A percentile compares a stretch with the other conserved stretches of the same genome.
These are phyloP conservation scores for Erpornis zantholeuca DNA, from an alignment of 2,113 vertebrate genomes.

Conservation along the genomic window DNA sequence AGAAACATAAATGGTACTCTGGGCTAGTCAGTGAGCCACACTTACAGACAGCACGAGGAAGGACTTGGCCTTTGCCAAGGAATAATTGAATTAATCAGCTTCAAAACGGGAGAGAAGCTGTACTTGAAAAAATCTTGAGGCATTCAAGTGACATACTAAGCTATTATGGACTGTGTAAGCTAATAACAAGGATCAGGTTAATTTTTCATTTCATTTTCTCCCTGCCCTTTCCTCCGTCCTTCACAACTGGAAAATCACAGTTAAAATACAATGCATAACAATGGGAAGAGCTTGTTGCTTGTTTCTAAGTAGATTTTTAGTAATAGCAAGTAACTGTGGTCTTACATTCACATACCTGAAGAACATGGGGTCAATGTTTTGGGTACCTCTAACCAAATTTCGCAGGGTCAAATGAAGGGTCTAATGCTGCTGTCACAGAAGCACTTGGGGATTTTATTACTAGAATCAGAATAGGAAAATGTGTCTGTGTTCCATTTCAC, in stretches of 20 bases:
- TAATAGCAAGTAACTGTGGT: background rate
- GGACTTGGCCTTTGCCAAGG: background rate
- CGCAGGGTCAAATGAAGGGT: background rate
- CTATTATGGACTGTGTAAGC: background rate
- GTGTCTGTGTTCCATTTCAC: background rate
- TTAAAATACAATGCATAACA: background rate
- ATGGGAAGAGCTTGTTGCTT: background rate
- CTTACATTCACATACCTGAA: background rate
- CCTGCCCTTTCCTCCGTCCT: background rate
- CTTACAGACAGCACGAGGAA: background rate
- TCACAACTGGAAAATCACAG: background rate
- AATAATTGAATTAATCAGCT: background rate
- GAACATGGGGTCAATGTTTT: background rate
- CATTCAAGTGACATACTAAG: background rate
- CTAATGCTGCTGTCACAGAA: background rate
- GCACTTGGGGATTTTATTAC: background rate
- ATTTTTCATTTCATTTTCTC: background rate
- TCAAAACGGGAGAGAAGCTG: background rate
- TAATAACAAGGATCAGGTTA: background rate
- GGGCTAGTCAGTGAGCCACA: background rate
- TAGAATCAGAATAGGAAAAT: background rate
- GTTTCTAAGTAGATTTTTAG: background rate
- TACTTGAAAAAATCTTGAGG: background rate
- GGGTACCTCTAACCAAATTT: background rate
- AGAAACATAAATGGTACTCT: background rate